Conservation (phyloP, 1,140 invertebrate genomes). For the Drosophila hydei region DNA sequence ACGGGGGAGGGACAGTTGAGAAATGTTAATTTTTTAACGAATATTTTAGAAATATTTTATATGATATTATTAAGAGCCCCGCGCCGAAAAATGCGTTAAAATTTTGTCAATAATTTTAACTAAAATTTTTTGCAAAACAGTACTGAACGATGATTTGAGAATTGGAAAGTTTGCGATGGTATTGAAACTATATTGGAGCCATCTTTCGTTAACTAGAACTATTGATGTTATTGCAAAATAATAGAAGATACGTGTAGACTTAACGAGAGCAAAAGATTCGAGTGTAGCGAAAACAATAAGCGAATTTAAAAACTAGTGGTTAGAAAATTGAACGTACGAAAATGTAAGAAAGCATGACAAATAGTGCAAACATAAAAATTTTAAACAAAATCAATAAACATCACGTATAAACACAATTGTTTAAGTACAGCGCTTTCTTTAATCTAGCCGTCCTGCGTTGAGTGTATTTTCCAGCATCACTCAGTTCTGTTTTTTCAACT, state of each 20-base stretch:
- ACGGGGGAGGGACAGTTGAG: not conserved
- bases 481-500: conserved; percentile 76
- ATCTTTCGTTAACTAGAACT: conserved; percentile 59
- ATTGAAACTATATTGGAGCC: conserved; percentile 4
- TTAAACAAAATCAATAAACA: conserved; percentile 46
- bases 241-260: conserved; percentile 64
- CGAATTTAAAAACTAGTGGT: conserved; percentile 63
- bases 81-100: conserved; percentile 61
- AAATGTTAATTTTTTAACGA: conserved; percentile 36
- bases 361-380: conserved; percentile 18
- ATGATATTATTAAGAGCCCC: conserved; percentile 45
- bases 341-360: conserved; percentile 28
- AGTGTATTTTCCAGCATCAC: not conserved
- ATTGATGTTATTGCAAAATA: conserved; percentile 78
- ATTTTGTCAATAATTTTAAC: conserved; percentile 64
- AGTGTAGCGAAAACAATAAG: conserved; percentile 50
- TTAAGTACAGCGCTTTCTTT: conserved; percentile 6
- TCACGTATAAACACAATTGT: conserved; percentile 25
- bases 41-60: conserved; percentile 54
- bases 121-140: conserved; percentile 59
- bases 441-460: not conserved
- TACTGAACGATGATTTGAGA: conserved; percentile 63
- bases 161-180: conserved; percentile 21
- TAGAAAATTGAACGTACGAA: conserved; percentile 39
- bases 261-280: conserved; percentile 20